Evolutionary conservation across 2,888 invertebrate genomes (phyloP), one percentile per base, ranked within the genome.

Genomic region (Campopleginae sp.): DNA sequence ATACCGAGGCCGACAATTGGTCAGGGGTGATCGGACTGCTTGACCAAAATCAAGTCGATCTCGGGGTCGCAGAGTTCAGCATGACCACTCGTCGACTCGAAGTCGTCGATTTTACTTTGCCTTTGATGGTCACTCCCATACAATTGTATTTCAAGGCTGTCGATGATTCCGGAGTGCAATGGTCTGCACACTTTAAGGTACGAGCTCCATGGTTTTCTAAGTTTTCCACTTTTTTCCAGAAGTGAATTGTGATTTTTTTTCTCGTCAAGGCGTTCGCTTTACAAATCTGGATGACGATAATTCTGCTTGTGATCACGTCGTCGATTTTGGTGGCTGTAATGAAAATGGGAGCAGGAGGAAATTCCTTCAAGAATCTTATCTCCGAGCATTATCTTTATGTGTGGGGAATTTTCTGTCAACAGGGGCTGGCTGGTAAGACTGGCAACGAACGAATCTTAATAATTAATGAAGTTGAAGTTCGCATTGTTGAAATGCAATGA

Each of bases 351-450:
- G 6, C 72, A 3, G 72, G 65, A 27, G 31, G 27, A 1, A 12
- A 42, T 3, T n/a, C 10, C 0, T 19, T 79, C 4, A 3, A 38
- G 12, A 23, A 82, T 7, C 54, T 86, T 0, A 14, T 90, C 19
- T 51, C 72, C 19, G 88, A 89, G 5, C 86, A 89, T 58, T 86
- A 87, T 68, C 82, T 89, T 14, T 58, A 78, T 33, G 82, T 90
- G 27, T 91, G 89, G 89, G 91, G 91, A 12, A 90, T 92, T 48
- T 88, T 91, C 38, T 92, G 92, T 51, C 90, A 90, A 51, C 92
- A 92, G 74, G 89, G 90, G n/a, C 77, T 90, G 54, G 48, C 87
- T 54, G 87, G 91, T 91, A 80, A 84, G 66, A 31, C 46, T 23
- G 12, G 23, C 6, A 58, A 27, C 58, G 2, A 6, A 58, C 23